phyloP scores from a whole-genome alignment of 1,140 invertebrate species.

The Ceratitis capitata region DNA sequence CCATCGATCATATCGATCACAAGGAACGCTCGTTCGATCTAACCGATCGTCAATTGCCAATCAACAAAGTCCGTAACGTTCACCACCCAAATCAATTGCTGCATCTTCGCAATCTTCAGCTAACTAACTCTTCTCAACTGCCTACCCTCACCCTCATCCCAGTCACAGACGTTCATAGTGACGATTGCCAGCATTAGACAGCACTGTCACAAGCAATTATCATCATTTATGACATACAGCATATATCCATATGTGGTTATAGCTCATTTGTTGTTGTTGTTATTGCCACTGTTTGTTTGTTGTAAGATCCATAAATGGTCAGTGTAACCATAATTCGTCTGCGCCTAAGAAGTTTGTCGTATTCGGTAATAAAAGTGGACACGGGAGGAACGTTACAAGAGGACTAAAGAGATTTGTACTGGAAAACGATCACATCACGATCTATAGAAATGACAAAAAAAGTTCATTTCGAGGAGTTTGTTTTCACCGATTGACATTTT shows the following conservation, averaged over 20 bases:
- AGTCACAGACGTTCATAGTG: no score
- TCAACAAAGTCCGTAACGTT: not conserved
- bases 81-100: not conserved
- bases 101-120: not conserved
- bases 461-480: no score
- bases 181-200: not conserved
- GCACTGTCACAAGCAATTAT: slow-evolving; percentile 20
- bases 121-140: not conserved
- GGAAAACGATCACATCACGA: no score
- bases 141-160: not conserved
- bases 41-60: not conserved
- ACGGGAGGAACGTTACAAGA: no score
- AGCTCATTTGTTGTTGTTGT: not conserved
- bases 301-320: not conserved
- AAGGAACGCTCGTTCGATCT: no score
- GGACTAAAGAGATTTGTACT: no score
- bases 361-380: not conserved
- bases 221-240: slow-evolving; percentile 28
- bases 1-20: slow-evolving; percentile 13
- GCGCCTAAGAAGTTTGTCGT: not conserved
- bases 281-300: not conserved
- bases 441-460: no score
- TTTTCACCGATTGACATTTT: no score
- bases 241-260: not conserved
- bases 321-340: slow-evolving; percentile 19